phyloP scores from a whole-genome alignment of 2,888 invertebrate species.

The Schizaphis graminum region DNA sequence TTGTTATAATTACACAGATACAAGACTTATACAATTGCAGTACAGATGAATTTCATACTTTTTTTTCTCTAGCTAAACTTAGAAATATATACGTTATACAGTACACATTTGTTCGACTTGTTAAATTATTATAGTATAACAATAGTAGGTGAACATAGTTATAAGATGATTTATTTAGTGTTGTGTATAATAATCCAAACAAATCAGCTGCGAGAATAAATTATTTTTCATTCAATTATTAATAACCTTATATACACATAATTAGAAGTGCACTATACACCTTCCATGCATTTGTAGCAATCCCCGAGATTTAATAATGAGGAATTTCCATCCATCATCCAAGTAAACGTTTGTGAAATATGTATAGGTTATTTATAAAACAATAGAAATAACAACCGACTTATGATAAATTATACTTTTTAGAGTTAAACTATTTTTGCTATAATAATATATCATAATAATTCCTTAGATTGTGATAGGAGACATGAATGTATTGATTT shows the following conservation, averaged over 20 bases:
- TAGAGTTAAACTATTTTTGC: not conserved
- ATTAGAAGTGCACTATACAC: not conserved
- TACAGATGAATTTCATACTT: not conserved
- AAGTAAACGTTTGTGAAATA: constrained; percentile 34
- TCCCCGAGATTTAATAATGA: constrained; percentile 35
- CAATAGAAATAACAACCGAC: constrained; percentile 2
- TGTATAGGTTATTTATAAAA: constrained; percentile 14
- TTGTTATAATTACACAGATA: not conserved
- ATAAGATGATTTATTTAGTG: not conserved
- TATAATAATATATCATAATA: not conserved
- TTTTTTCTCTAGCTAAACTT: not conserved
- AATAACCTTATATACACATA: not conserved
- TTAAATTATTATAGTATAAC: not conserved
- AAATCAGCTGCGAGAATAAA: not conserved
- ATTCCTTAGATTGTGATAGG: not conserved
- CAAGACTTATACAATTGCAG: not conserved
- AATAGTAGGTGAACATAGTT: not conserved
- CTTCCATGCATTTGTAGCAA: not conserved
- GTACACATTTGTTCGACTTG: no score
- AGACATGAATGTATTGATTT: not conserved
- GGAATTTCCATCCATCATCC: constrained; percentile 39
- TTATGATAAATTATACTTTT: constrained; percentile 24
- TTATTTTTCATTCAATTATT: not conserved
- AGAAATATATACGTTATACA: not conserved
- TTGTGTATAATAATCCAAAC: not conserved